These are phyloP conservation scores for Sapayoa aenigma DNA, from an alignment of 2,113 vertebrate species.

Conservation along the genomic window DNA sequence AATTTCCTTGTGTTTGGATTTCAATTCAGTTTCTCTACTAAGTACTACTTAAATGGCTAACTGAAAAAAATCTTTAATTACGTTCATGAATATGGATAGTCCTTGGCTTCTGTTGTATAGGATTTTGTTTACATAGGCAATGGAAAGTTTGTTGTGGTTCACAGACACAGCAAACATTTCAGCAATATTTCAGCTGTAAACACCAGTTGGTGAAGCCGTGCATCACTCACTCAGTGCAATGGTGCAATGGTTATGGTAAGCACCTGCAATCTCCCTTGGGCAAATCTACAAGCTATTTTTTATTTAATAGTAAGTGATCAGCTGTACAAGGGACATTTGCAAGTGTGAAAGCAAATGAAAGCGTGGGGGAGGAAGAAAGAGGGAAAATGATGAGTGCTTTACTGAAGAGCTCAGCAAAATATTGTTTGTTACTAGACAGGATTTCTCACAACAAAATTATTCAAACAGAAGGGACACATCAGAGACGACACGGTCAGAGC, in stretches of 20 bases:
- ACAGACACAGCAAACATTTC: background rate
- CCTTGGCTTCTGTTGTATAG: background rate
- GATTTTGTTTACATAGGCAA: conserved; percentile 19
- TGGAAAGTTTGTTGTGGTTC: conserved; percentile 13
- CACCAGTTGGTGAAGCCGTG: conserved; percentile 15
- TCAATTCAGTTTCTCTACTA: background rate
- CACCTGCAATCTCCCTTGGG: background rate
- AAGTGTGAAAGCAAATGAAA: conserved; percentile 41
- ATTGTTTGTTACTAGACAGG: background rate
- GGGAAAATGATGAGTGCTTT: background rate
- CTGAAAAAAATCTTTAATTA: background rate
- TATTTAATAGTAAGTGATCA: conserved; percentile 18
- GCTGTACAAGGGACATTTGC: conserved; percentile 25
- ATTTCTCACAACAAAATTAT: background rate
- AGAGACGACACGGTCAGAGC: background rate
- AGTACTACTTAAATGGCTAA: background rate
- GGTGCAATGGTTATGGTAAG: background rate
- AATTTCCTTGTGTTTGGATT: background rate
- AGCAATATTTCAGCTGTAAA: conserved; percentile 37
- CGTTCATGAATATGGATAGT: background rate
- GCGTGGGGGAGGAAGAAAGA: background rate
- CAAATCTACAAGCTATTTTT: background rate
- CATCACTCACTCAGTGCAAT: background rate
- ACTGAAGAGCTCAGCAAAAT: conserved; percentile 21
- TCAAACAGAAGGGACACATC: background rate